Conservation (phyloP, 2,113 vertebrate genomes). For the Tachuris rubrigastra region DNA sequence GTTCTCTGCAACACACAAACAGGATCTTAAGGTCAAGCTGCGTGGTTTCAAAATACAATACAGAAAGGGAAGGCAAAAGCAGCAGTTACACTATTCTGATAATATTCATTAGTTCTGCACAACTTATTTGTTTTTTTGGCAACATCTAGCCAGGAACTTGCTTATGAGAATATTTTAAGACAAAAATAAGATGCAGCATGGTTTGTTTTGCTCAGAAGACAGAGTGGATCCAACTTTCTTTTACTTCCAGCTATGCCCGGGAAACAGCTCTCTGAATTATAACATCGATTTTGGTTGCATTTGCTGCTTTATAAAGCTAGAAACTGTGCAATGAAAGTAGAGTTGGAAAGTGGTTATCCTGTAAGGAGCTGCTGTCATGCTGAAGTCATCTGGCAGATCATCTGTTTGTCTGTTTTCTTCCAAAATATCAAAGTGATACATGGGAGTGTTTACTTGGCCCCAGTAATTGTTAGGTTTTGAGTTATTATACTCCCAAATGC, state of each 20-base stretch:
- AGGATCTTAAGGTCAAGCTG: not conserved
- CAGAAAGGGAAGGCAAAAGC: not conserved
- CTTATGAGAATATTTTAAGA: not conserved
- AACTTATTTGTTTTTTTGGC: not conserved
- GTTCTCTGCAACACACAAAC: rapidly evolving
- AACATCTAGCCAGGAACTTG: not conserved
- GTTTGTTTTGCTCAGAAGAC: not conserved
- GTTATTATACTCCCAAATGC: not conserved
- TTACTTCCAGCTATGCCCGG: not conserved
- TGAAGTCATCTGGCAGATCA: not conserved
- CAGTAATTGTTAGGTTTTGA: not conserved
- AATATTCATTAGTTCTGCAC: not conserved
- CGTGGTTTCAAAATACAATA: rapidly evolving
- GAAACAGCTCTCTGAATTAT: not conserved
- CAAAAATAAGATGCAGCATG: not conserved
- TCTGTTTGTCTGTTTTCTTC: not conserved
- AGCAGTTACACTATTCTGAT: not conserved
- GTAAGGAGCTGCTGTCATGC: not conserved
- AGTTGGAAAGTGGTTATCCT: not conserved
- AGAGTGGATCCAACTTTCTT: not conserved
- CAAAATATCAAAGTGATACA: not conserved
- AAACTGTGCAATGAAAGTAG: not conserved
- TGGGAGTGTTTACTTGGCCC: not conserved
- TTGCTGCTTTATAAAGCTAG: not conserved
- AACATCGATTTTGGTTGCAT: not conserved